Percentiles rank a stretch among this genome's conserved stretches.
Conservation (phyloP, 2,797 vertebrate species). For the Balearica regulorum region DNA sequence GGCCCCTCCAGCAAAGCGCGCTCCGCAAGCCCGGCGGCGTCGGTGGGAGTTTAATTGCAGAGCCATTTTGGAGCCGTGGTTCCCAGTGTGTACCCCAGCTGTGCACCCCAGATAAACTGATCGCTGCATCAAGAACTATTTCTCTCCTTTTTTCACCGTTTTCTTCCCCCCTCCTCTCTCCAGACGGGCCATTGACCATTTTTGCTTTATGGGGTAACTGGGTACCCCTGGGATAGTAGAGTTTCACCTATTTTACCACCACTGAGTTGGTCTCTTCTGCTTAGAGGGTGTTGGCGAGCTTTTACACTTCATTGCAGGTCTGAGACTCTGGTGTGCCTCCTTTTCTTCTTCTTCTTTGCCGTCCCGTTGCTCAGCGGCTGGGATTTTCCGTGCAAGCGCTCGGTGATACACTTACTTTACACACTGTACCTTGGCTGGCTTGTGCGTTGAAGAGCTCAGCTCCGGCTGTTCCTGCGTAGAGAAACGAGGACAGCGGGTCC, state of each 20-base stretch:
- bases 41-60: not conserved
- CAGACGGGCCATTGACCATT: not conserved
- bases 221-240: not conserved
- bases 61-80: not conserved
- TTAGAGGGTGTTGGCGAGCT: not conserved
- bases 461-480: not conserved
- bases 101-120: not conserved
- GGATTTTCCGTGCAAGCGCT: not conserved
- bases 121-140: accelerated
- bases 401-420: not conserved
- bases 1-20: not conserved
- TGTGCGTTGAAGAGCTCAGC: not conserved
- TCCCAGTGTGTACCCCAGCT: not conserved
- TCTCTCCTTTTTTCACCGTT: not conserved
- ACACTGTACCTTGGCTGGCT: not conserved
- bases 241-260: not conserved
- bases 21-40: accelerated
- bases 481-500: not conserved
- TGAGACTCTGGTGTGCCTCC: not conserved
- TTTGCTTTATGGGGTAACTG: not conserved
- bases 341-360: not conserved
- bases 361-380: not conserved
- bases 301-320: not conserved
- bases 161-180: too few species aligned
- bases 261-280: not conserved